Evolutionary conservation across 2,797 vertebrate genomes (phyloP).

Genomic region (Adelosebastes latens): DNA sequence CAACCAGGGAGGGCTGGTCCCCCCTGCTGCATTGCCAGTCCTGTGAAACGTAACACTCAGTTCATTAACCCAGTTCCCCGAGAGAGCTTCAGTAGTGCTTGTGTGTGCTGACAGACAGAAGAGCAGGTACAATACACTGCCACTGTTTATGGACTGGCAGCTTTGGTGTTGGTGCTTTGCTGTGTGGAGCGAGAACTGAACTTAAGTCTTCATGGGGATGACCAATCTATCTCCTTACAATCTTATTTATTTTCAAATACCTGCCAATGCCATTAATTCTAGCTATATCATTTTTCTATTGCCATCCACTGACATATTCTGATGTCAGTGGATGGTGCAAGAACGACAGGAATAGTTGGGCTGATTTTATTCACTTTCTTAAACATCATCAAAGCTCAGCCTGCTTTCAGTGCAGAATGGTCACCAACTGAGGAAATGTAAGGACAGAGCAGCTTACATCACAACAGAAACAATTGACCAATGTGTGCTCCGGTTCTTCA

Average conservation of each 20-base stretch:
- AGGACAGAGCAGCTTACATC: background rate
- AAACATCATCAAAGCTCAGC: background rate
- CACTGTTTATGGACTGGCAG: conserved; percentile 12
- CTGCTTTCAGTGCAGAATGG: background rate
- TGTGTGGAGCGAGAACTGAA: background rate
- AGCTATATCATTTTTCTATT: background rate
- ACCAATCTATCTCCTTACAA: background rate
- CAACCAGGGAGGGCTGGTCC: conserved; percentile 29
- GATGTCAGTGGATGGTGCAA: background rate
- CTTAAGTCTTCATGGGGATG: background rate
- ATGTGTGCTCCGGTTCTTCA: background rate
- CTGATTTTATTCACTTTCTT: background rate
- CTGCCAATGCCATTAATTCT: background rate
- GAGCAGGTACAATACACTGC: conserved; percentile 26
- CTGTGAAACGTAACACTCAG: conserved; percentile 66
- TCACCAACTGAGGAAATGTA: background rate
- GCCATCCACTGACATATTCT: background rate
- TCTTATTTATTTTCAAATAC: background rate
- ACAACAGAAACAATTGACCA: background rate
- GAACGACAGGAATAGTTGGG: accelerated
- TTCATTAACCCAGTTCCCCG: conserved; percentile 58
- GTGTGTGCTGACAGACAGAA: conserved; percentile 24
- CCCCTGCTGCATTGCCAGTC: conserved; percentile 1
- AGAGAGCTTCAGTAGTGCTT: conserved; percentile 6
- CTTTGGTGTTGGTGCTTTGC: conserved; percentile 1